Evolutionary conservation across 2,797 vertebrate genomes (phyloP).

Genomic region (Odontamblyopus rebecca): DNA sequence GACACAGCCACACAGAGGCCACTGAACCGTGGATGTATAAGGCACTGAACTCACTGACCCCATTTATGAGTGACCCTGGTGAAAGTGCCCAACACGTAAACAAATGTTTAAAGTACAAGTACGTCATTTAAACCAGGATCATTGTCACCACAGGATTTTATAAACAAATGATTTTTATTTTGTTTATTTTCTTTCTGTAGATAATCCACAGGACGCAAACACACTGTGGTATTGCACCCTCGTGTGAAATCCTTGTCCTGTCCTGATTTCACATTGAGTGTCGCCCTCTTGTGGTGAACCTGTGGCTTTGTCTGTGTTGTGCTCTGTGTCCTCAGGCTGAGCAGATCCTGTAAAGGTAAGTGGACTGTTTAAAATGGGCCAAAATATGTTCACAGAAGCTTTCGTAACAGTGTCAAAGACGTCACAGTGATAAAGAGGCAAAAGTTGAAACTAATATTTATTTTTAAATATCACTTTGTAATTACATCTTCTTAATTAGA

Average conservation of each 20-base stretch:
- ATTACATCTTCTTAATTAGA: too few relatives aligned
- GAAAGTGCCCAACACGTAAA: constrained; percentile 1
- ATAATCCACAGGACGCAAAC: neutral
- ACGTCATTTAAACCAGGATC: neutral
- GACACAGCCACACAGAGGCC: constrained; percentile 11
- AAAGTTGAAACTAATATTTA: neutral
- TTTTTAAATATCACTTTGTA: neutral
- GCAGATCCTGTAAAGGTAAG: constrained; percentile 49
- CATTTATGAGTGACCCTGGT: neutral
- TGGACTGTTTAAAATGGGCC: constrained; percentile 30
- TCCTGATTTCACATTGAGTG: neutral
- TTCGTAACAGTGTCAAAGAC: neutral
- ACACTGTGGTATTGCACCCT: constrained; percentile 12
- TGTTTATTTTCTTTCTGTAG: neutral
- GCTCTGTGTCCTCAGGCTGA: constrained; percentile 28
- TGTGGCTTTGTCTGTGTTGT: neutral
- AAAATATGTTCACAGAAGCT: constrained; percentile 16
- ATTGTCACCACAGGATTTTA: neutral
- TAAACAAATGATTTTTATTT: neutral
- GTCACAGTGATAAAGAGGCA: neutral
- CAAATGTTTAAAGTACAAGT: neutral
- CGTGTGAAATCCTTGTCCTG: constrained; percentile 7
- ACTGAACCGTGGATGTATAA: too few relatives aligned
- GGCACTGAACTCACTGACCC: constrained; percentile 16
- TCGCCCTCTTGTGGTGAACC: constrained; percentile 41